These are phyloP conservation scores for Sphecodes monilicornis DNA, from an alignment of 2,888 invertebrate genomes.

Conservation along the genomic window DNA sequence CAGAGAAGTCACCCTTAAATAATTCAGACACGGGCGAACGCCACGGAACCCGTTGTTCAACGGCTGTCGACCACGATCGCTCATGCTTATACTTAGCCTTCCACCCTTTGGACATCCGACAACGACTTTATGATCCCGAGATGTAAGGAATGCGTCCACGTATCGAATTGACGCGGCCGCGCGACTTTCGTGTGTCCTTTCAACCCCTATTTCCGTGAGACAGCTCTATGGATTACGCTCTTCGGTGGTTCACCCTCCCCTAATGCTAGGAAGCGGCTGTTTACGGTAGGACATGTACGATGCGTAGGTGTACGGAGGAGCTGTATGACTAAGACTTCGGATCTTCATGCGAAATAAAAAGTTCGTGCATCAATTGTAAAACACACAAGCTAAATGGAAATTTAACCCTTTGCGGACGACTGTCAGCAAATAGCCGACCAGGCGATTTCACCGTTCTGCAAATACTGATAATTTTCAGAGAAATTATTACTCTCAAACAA, in stretches of 20 bases:
- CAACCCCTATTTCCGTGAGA: neutral
- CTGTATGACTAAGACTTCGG: too few species aligned
- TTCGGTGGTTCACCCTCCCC: neutral
- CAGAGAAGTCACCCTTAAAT: slow-evolving; percentile 37
- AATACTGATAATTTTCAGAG: too few species aligned
- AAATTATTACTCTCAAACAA: too few species aligned
- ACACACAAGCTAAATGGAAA: too few species aligned
- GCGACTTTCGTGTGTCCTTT: neutral
- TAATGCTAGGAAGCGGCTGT: neutral
- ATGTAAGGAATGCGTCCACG: neutral
- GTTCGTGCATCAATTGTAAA: too few species aligned
- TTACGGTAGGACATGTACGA: neutral
- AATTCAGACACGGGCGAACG: slow-evolving; percentile 22
- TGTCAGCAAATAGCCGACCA: too few species aligned
- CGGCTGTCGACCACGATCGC: neutral
- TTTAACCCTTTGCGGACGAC: too few species aligned
- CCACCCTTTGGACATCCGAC: neutral
- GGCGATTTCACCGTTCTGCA: too few species aligned
- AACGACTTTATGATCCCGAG: slow-evolving; percentile 23
- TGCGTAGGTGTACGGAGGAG: too few species aligned
- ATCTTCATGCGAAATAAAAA: too few species aligned
- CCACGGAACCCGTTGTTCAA: slow-evolving; percentile 6
- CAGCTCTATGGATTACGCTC: neutral
- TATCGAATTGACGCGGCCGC: neutral
- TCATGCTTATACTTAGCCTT: neutral